A percentile compares a stretch with the other conserved stretches of the same genome.
Conservation (phyloP, 35 echinoderm and acorn worm species). For the Chiridota heheva region DNA sequence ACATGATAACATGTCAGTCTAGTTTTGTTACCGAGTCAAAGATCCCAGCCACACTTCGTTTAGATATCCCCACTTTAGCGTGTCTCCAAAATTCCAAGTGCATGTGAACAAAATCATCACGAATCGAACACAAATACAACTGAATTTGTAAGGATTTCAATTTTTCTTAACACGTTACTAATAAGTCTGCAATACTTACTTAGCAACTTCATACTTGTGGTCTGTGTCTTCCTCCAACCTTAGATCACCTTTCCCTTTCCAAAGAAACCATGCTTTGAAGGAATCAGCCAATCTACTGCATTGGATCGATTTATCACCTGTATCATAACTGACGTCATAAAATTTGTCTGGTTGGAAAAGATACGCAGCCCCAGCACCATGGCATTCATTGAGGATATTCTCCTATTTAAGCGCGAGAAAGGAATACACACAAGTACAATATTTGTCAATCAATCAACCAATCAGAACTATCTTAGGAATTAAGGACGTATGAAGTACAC, state of each 20-base stretch:
- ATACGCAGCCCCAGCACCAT: constrained; percentile 71
- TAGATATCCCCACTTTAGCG: background rate
- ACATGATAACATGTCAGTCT: background rate
- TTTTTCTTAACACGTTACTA: background rate
- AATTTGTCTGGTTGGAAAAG: constrained; percentile 94
- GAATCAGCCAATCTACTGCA: constrained; percentile 76
- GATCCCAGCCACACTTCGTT: background rate
- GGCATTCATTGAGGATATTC: constrained; percentile 39
- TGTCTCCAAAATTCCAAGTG: background rate
- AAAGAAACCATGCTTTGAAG: constrained; percentile 98
- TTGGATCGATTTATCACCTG: constrained; percentile 91
- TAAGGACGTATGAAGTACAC: background rate
- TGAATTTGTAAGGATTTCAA: background rate
- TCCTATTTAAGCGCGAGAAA: constrained; percentile 32
- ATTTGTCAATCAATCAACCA: background rate
- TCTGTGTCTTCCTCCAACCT: constrained; percentile 65
- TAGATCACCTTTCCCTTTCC: constrained; percentile 83
- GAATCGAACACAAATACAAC: background rate
- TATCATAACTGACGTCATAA: constrained; percentile 81
- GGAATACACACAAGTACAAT: background rate
- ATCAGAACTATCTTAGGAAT: background rate
- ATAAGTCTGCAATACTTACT: constrained; percentile 24
- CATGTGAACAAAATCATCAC: background rate
- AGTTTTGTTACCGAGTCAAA: background rate
- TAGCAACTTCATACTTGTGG: constrained; percentile 62